A percentile compares a stretch with the other conserved stretches of the same genome.
Evolutionary conservation across 1,140 invertebrate species (phyloP).

Genomic region (Drosophila equinoxialis): DNA sequence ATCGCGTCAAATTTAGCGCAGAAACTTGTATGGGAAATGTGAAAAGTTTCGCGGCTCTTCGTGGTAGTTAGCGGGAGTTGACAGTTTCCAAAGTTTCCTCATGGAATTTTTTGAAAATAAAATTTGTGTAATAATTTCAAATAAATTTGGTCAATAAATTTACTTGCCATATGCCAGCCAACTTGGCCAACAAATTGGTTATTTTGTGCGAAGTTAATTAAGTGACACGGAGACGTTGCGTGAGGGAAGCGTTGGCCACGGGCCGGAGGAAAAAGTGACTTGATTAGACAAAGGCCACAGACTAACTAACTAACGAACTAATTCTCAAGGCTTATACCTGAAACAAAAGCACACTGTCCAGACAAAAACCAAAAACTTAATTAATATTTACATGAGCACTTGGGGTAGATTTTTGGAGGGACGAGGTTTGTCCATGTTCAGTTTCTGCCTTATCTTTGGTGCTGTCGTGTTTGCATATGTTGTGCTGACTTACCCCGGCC

Average conservation of each 20-base stretch:
- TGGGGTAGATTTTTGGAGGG: constrained; percentile 8
- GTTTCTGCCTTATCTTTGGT: constrained; percentile 50
- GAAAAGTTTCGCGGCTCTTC: constrained; percentile 56
- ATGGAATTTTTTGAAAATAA: constrained; percentile 51
- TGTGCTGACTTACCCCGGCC: constrained; percentile 19
- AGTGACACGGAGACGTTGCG: constrained; percentile 33
- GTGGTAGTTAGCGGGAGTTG: constrained; percentile 64
- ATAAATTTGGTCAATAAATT: constrained; percentile 39
- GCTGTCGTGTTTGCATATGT: constrained; percentile 60
- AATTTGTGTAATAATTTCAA: constrained; percentile 63
- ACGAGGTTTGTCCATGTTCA: constrained; percentile 11
- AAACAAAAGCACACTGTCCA: constrained; percentile 49
- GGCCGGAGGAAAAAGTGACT: constrained; percentile 5
- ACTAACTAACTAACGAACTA: constrained; percentile 38
- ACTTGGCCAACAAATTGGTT: constrained; percentile 60
- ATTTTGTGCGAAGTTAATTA: constrained; percentile 66
- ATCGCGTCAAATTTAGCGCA: constrained; percentile 12
- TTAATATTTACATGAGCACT: constrained; percentile 77
- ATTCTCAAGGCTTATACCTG: constrained; percentile 53
- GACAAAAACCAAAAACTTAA: constrained; percentile 65
- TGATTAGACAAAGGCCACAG: constrained; percentile 61
- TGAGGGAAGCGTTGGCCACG: constrained; percentile 30
- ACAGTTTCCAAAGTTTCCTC: constrained; percentile 66
- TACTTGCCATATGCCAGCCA: constrained; percentile 23
- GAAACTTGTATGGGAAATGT: constrained; percentile 74